Evolutionary conservation across 2,888 invertebrate species (phyloP), one percentile per base, ranked within the genome.

Genomic region (Morpho deidamia): DNA sequence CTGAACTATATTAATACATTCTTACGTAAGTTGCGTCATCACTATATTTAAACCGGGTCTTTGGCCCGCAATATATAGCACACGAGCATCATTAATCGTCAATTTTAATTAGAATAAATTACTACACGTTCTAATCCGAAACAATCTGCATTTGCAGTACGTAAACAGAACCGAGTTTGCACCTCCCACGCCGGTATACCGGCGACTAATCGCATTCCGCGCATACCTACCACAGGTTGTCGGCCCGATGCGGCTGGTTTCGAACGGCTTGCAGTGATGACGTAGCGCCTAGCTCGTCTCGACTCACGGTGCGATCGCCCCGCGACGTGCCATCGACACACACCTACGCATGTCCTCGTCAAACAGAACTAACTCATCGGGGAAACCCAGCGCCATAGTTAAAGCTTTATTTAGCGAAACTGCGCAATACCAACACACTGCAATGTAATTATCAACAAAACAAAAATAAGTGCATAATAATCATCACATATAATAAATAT

Each of bases 201-300:
- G 80, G 72, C 75, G 71, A 74, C 76, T 80, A 80, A 76, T 80
- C 80, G 76, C 87, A 87, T 88, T 84, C 86, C 81, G 68, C 72
- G 74, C 84, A 85, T 87, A 76, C 65, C 78, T 78, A 74, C 71
- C 76, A 70, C 78, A 79, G 86, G 84, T 83, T 86, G 83, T 83
- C 83, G 83, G 83, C 83, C 80, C 69, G 66, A 61, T 60, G 71
- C 70, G 78, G 82, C 85, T 81, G 81, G 84, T 48, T 82, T 83
- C 69, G 70, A 77, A 73, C 78, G 76, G 72, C 78, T 78, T 73
- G 78, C 75, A 70, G 51, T 67, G 72, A 71, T 84, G 84, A 83
- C 84, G 80, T 83, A 80, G 79, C 48, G 40, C 32, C 48, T 41
- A 12, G 39, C 38, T 39, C 39, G 39, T 2, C 68, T 58, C 49